These are phyloP conservation scores for Coptodon rendalli DNA, from an alignment of 2,113 vertebrate species.

Conservation along the genomic window DNA sequence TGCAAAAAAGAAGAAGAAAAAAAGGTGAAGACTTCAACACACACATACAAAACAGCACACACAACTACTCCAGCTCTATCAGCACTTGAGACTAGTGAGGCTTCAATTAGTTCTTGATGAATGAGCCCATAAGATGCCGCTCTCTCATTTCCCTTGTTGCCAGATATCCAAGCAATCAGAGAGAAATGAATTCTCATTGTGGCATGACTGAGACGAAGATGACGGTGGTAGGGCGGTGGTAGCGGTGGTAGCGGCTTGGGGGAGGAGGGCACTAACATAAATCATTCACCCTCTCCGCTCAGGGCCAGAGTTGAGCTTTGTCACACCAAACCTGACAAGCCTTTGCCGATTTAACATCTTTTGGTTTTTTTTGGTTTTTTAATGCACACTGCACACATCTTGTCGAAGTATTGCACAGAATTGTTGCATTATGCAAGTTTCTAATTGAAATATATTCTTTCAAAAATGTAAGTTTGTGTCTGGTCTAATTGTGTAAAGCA, in stretches of 20 bases:
- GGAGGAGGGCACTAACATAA: conserved; percentile 15
- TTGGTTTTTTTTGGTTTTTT: neutral
- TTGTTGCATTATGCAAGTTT: neutral
- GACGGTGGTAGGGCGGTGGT: conserved; percentile 2
- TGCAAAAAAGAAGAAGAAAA: neutral
- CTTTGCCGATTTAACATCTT: neutral
- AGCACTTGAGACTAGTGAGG: conserved; percentile 91
- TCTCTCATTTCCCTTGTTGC: conserved; percentile 91
- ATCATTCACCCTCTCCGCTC: conserved; percentile 30
- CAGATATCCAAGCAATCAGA: conserved; percentile 87
- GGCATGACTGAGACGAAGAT: conserved; percentile 60
- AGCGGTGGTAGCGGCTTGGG: neutral
- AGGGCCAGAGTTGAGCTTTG: conserved; percentile 28
- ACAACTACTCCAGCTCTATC: conserved; percentile 88
- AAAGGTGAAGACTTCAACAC: conserved; percentile 41
- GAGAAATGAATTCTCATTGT: conserved; percentile 74
- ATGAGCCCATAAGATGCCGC: conserved; percentile 93
- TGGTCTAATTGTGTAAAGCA: neutral
- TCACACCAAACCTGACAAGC: conserved; percentile 10
- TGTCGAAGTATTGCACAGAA: neutral
- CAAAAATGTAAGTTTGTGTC: neutral
- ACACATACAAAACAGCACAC: conserved; percentile 42
- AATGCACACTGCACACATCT: neutral
- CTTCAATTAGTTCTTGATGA: conserved; percentile 99
- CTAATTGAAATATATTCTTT: neutral